Conservation (phyloP, 2,797 vertebrate species). For the Myotis findleyi region DNA sequence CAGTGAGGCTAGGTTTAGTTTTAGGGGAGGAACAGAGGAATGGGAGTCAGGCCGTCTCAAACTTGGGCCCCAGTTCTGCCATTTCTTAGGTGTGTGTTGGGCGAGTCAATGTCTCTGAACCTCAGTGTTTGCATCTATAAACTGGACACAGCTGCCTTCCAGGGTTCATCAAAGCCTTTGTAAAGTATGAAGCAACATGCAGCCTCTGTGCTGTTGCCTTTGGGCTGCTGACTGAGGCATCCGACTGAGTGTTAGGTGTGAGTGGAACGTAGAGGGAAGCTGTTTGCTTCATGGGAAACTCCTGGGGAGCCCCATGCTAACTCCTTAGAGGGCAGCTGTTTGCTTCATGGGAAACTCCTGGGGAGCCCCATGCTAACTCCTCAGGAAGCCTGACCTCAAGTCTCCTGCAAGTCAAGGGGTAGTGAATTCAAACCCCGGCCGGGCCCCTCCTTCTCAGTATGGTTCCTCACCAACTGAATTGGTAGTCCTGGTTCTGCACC, state of each 20-base stretch:
- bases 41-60: not conserved
- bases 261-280: not conserved
- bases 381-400: not conserved
- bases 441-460: not conserved
- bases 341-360: not conserved
- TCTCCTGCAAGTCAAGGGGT: not conserved
- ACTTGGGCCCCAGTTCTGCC: not conserved
- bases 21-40: not conserved
- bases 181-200: not conserved
- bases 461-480: not conserved
- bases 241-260: too few species aligned
- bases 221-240: not conserved
- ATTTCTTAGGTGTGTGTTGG: not conserved
- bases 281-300: not conserved
- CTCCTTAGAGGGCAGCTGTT: not conserved
- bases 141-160: not conserved
- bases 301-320: not conserved
- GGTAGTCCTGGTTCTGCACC: not conserved
- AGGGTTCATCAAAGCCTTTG: not conserved
- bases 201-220: fast-evolving
- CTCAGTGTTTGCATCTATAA: not conserved
- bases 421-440: not conserved
- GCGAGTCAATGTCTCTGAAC: not conserved
- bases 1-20: not conserved
- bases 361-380: not conserved